A percentile compares a stretch with the other conserved stretches of the same genome.
Conservation (phyloP, 2,797 vertebrate genomes). For the Danio kyathit region DNA sequence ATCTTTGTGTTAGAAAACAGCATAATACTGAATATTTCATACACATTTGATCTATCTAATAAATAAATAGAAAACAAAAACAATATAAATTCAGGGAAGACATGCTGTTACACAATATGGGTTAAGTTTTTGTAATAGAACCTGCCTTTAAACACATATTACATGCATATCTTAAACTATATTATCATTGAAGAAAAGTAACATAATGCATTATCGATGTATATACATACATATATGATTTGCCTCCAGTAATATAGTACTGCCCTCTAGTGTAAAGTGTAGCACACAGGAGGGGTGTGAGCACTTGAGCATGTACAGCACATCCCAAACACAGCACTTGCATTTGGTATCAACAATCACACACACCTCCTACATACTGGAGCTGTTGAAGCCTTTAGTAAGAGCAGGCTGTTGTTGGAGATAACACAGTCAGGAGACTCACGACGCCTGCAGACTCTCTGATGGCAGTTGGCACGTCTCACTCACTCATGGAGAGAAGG, state of each 20-base stretch:
- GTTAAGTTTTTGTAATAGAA: too few relatives aligned
- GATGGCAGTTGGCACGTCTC: constrained; percentile 9
- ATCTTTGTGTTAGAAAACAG: too few relatives aligned
- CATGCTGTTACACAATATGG: background rate
- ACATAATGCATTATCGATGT: too few relatives aligned
- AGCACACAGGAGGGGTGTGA: background rate
- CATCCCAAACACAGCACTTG: constrained; percentile 3
- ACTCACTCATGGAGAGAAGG: constrained; percentile 9
- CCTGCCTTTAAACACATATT: too few relatives aligned
- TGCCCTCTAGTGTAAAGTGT: constrained; percentile 56
- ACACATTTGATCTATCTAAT: too few relatives aligned
- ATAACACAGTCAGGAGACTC: constrained; percentile 43
- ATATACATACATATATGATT: background rate
- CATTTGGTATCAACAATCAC: constrained; percentile 32
- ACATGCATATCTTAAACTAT: too few relatives aligned
- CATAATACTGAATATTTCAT: too few relatives aligned
- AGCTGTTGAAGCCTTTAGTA: constrained; percentile 29
- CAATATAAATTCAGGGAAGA: too few relatives aligned
- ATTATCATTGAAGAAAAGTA: too few relatives aligned
- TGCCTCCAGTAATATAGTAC: constrained; percentile 30
- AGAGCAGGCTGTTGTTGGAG: constrained; percentile 47
- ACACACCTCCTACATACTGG: constrained; percentile 19
- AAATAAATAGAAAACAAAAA: too few relatives aligned
- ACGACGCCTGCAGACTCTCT: constrained; percentile 2
- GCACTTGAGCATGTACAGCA: constrained; percentile 1